Percentiles rank a stretch among this genome's conserved stretches.
Conservation (phyloP, 2,797 vertebrate genomes). For the Periophthalmus magnuspinnatus region DNA sequence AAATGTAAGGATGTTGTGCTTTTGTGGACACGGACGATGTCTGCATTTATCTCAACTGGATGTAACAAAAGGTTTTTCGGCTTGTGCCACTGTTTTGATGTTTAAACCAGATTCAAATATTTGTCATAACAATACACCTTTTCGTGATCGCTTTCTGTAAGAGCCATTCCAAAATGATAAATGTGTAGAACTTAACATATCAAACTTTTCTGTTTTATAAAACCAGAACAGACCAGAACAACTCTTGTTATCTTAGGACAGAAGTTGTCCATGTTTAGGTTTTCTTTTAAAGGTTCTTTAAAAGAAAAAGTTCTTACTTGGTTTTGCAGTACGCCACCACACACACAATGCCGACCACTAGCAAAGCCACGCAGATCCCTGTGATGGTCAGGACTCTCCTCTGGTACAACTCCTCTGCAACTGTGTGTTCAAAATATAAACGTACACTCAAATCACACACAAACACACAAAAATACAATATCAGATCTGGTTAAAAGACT, state of each 20-base stretch:
- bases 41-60: too few relatives aligned
- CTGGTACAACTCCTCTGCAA: conserved; percentile 96
- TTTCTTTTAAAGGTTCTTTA: conserved; percentile 3
- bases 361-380: conserved; percentile 94
- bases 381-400: conserved; percentile 96
- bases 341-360: conserved; percentile 96
- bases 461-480: conserved; percentile 37
- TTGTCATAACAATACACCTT: too few relatives aligned
- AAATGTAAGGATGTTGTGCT: too few relatives aligned
- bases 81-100: too few relatives aligned
- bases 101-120: too few relatives aligned
- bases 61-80: too few relatives aligned
- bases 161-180: too few relatives aligned
- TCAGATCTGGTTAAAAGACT: conserved; percentile 49
- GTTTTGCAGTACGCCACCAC: conserved; percentile 99
- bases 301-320: conserved; percentile 80
- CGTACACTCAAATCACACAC: conserved; percentile 35
- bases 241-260: background rate
- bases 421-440: conserved; percentile 67
- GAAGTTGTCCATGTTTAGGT: background rate
- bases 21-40: too few relatives aligned
- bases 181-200: too few relatives aligned
- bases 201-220: too few relatives aligned
- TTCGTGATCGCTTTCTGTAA: too few relatives aligned
- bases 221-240: too few relatives aligned